These are phyloP conservation scores for Cynopterus brachyotis DNA, from an alignment of 2,113 vertebrate genomes.

Conservation along the genomic window DNA sequence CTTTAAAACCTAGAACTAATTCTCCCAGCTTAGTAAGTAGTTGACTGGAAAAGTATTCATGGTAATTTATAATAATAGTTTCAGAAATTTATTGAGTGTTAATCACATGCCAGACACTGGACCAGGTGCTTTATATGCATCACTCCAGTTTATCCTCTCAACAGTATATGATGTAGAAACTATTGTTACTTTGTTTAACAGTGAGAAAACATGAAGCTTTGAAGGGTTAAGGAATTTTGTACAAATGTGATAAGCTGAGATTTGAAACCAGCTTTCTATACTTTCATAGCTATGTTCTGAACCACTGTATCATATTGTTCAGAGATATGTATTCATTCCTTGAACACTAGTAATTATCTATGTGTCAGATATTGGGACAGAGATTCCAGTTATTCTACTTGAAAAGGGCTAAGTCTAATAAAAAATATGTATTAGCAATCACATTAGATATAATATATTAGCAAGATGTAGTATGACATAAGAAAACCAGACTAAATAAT, in stretches of 20 bases:
- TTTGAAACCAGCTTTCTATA: constrained; percentile 24
- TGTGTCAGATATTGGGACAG: constrained; percentile 8
- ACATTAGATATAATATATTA: not conserved
- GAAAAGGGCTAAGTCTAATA: not conserved
- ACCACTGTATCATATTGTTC: not conserved
- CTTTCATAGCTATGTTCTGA: constrained; percentile 45
- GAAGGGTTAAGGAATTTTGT: not conserved
- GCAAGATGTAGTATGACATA: not conserved
- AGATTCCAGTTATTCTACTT: constrained; percentile 25
- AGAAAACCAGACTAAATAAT: constrained; percentile 19
- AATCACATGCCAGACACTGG: not conserved
- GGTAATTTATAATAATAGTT: constrained; percentile 47
- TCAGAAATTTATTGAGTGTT: not conserved
- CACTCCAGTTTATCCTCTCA: not conserved
- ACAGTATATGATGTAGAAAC: not conserved
- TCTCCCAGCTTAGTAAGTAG: not conserved
- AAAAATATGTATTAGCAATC: not conserved
- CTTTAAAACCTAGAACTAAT: constrained; percentile 17
- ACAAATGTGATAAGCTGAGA: not conserved
- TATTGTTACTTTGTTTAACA: not conserved
- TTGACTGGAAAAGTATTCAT: not conserved
- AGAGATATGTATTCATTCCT: not conserved
- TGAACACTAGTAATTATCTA: not conserved
- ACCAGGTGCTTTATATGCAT: not conserved
- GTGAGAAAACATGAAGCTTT: not conserved